Conservation (phyloP, 2,113 vertebrate genomes). For the Charina bottae region DNA sequence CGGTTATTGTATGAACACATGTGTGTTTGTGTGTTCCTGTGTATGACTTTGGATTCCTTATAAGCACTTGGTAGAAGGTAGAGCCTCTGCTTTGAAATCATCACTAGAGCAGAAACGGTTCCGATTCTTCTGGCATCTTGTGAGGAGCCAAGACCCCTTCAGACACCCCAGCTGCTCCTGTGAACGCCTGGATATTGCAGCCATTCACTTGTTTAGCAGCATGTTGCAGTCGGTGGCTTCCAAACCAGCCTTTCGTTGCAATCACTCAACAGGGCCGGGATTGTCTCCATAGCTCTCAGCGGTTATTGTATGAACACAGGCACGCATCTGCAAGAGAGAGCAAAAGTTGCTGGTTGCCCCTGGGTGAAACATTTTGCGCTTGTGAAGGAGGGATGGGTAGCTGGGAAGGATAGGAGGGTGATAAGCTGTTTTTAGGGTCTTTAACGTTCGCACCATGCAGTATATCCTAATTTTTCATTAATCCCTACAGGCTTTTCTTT, state of each 20-base stretch:
- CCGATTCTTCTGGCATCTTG: neutral
- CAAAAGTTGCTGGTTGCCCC: slow-evolving; percentile 61
- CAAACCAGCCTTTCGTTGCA: slow-evolving; percentile 71
- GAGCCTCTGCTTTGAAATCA: neutral
- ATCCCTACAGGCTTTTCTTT: slow-evolving; percentile 26
- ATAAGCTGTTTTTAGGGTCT: neutral
- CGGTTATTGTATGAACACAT: slow-evolving; percentile 57
- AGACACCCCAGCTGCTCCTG: slow-evolving; percentile 69
- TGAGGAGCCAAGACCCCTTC: slow-evolving; percentile 39
- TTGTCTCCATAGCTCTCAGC: slow-evolving; percentile 65
- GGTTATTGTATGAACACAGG: slow-evolving; percentile 60
- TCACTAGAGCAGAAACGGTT: neutral
- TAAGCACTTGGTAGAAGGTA: too few relatives aligned
- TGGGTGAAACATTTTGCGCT: slow-evolving; percentile 60
- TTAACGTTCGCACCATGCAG: slow-evolving; percentile 3
- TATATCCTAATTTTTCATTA: slow-evolving; percentile 43
- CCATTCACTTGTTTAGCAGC: slow-evolving; percentile 72
- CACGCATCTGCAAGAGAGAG: slow-evolving; percentile 67
- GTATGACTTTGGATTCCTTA: too few relatives aligned
- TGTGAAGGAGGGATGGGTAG: slow-evolving; percentile 31
- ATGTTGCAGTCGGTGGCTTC: slow-evolving; percentile 64
- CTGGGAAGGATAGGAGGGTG: slow-evolving; percentile 9
- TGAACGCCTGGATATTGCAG: slow-evolving; percentile 60
- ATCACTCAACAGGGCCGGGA: slow-evolving; percentile 70
- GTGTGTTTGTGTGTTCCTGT: neutral